These are phyloP conservation scores for Apolygus lucorum DNA, from an alignment of 1,140 invertebrate genomes.

Conservation along the genomic window DNA sequence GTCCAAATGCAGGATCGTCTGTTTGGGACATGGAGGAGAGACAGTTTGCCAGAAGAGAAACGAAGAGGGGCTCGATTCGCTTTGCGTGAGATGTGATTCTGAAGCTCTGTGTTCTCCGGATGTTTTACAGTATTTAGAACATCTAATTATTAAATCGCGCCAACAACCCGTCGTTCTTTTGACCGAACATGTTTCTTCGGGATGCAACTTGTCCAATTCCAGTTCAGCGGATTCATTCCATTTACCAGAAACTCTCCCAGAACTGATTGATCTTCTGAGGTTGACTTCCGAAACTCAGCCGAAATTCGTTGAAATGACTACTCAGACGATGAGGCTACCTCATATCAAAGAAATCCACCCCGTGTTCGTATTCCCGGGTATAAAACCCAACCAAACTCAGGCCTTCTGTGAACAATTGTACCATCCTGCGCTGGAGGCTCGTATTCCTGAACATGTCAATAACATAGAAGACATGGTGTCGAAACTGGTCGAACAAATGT, in stretches of 20 bases:
- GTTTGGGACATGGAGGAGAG: constrained; percentile 13
- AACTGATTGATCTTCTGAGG: background rate
- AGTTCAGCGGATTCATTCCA: background rate
- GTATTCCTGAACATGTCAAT: background rate
- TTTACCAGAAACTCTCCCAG: background rate
- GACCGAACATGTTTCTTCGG: background rate
- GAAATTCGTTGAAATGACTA: background rate
- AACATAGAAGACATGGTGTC: background rate
- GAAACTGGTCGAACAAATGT: background rate
- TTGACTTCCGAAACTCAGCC: background rate
- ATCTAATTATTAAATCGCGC: background rate
- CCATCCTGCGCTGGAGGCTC: constrained; percentile 16
- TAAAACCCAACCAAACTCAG: background rate
- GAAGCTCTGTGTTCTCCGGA: background rate
- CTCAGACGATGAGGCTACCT: background rate
- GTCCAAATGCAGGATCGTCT: background rate
- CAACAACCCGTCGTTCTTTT: background rate
- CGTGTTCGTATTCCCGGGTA: constrained; percentile 2
- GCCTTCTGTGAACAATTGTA: background rate
- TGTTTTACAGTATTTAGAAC: background rate
- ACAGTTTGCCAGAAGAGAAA: constrained; percentile 9
- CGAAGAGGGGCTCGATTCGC: background rate
- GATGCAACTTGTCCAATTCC: background rate
- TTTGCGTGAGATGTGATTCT: background rate
- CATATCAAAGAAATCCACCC: constrained; percentile 5